A percentile compares a stretch with the other conserved stretches of the same genome.
phyloP scores from a whole-genome alignment of 2,113 vertebrate genomes.

The Bubo bubo region DNA sequence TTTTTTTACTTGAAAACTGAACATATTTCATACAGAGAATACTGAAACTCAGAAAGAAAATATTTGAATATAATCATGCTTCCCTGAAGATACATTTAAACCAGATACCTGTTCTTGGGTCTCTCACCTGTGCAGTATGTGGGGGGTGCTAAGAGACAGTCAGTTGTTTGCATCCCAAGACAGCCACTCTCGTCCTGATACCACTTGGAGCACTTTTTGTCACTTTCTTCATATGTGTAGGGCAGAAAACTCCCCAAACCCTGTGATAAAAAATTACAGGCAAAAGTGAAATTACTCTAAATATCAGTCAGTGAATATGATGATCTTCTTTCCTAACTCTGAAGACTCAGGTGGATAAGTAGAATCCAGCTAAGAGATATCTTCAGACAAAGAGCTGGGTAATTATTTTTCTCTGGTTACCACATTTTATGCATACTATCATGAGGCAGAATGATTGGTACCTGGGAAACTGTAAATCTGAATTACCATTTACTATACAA shows the following conservation, averaged over 20 bases:
- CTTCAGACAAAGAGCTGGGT: neutral
- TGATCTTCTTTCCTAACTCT: neutral
- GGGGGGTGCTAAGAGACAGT: neutral
- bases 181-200: neutral
- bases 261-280: neutral
- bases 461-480: neutral
- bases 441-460: neutral
- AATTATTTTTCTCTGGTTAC: neutral
- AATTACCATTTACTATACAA: neutral
- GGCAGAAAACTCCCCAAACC: neutral
- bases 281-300: neutral
- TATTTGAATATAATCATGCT: neutral
- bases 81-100: constrained; percentile 11
- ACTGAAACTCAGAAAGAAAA: neutral
- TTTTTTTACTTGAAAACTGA: neutral
- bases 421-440: neutral
- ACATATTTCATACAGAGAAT: neutral
- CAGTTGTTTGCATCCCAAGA: neutral
- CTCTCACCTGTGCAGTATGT: neutral
- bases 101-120: neutral
- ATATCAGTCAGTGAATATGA: neutral
- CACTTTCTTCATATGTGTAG: neutral
- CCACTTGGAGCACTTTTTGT: neutral
- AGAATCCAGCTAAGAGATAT: neutral
- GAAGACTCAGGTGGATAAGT: neutral